Base-by-base conservation (phyloP, 2,888 invertebrate species). In the Lycocerus yunnanus region DNA sequence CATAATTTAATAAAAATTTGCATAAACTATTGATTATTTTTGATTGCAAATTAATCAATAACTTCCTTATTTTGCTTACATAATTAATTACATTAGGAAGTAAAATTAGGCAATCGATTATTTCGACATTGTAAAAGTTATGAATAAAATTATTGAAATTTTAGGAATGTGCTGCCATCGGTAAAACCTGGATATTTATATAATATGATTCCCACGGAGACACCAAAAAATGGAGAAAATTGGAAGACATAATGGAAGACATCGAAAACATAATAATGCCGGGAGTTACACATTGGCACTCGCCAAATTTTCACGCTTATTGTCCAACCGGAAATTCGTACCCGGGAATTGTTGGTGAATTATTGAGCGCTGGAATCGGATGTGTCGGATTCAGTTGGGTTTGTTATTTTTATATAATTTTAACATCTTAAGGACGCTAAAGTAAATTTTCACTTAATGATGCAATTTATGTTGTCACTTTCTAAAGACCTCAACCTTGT, bases 271-370 rank as follows among this genome's bases (percentile, higher is more conserved):
- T 94, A 71, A 94, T 99, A 79, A 93, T 98, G 92, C 98, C 98
- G 0, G 98, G 98, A 80, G 94, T 94, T 27, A 97, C 97, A 0
- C 96, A 97, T 82, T 98, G 98, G 98, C 94, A 95, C 81, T 96
- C 96, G 13, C 98, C 97, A 1, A 91, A 94, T 80, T 98, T 98
- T 88, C 96, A 97, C 84, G 97, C 97, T 0, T 98, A 95, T 85
- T 97, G 92, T 86, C 96, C 97, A 0, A 93, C 95, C 0, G 96
- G 92, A n/a, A 91, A 92, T 77, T 97, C 97, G 0, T 97, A 92
- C 86, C 96, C 97, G 3, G 92, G 94, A 20, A 92, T 97, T 68
- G 90, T 96, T 2, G 95, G 94, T 2, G 96, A 96, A 84, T 91
- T 98, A 86, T 87, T 98, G 58, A 91, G 93, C 76, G 93, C 93